A percentile compares a stretch with the other conserved stretches of the same genome.
Conservation (phyloP, 2,113 vertebrate genomes). For the Crocuta crocuta region DNA sequence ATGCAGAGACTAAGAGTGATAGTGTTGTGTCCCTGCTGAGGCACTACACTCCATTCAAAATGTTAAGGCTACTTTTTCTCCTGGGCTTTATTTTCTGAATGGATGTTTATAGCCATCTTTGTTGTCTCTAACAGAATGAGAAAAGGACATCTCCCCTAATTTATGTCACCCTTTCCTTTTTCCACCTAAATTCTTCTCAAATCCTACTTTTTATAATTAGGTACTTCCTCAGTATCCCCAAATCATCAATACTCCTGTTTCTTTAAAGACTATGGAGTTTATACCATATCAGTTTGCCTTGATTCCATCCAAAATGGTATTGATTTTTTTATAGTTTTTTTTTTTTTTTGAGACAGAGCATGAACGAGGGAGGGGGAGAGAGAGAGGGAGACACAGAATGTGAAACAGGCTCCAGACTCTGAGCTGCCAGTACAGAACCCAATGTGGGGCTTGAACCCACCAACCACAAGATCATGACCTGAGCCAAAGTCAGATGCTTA, state of each 20-base stretch:
- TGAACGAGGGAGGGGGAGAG: too few species aligned
- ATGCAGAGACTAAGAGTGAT: neutral
- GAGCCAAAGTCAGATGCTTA: too few species aligned
- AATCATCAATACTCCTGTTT: neutral
- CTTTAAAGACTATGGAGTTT: neutral
- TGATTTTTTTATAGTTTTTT: neutral
- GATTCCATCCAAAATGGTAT: neutral
- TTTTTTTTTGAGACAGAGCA: too few species aligned
- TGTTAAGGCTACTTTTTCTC: neutral
- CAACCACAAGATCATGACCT: too few species aligned
- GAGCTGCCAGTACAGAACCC: too few species aligned
- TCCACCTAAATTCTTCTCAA: neutral
- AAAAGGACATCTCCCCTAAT: neutral
- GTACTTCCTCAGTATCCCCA: neutral
- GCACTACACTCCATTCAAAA: neutral
- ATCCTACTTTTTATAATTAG: neutral
- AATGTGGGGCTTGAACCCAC: too few species aligned
- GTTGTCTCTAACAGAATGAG: conserved; percentile 2
- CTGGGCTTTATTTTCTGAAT: conserved; percentile 28
- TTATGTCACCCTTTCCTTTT: neutral
- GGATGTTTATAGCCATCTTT: conserved; percentile 4
- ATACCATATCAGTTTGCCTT: neutral
- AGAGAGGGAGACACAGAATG: too few species aligned
- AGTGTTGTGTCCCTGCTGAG: neutral
- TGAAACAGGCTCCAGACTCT: too few species aligned